Evolutionary conservation across 2,113 vertebrate genomes (phyloP).

Genomic region (Pluvianellus socialis): DNA sequence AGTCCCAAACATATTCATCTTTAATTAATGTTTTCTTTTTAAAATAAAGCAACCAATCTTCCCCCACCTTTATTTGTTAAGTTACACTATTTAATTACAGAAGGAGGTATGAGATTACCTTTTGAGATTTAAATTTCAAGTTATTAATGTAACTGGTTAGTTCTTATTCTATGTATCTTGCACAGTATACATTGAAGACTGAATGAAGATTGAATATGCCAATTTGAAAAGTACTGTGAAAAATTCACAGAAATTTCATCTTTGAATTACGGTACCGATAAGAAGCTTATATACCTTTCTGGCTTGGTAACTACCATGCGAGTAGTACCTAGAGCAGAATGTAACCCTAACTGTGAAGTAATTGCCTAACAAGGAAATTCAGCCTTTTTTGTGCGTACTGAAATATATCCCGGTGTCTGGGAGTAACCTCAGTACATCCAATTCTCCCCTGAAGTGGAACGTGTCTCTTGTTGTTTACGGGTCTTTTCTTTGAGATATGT

Average conservation of each 20-base stretch:
- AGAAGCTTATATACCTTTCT: neutral
- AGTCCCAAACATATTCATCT: neutral
- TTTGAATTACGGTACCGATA: neutral
- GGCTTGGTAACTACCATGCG: neutral
- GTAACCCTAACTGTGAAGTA: neutral
- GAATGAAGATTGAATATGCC: neutral
- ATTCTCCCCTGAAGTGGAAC: neutral
- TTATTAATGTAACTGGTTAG: neutral
- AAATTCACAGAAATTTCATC: neutral
- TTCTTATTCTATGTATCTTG: neutral
- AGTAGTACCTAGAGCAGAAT: neutral
- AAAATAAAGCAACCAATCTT: neutral
- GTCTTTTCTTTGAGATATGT: neutral
- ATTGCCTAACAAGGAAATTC: neutral
- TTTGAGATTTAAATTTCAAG: neutral
- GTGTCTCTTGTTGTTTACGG: neutral
- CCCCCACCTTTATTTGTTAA: neutral
- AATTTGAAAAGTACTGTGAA: neutral
- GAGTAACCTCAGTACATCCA: neutral
- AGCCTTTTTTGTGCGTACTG: neutral
- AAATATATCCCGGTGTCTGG: neutral
- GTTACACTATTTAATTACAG: neutral
- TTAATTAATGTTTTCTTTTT: conserved; percentile 55
- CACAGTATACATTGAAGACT: neutral
- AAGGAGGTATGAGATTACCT: neutral